Conservation (phyloP, 2,113 vertebrate genomes). For the Strix aluco region DNA sequence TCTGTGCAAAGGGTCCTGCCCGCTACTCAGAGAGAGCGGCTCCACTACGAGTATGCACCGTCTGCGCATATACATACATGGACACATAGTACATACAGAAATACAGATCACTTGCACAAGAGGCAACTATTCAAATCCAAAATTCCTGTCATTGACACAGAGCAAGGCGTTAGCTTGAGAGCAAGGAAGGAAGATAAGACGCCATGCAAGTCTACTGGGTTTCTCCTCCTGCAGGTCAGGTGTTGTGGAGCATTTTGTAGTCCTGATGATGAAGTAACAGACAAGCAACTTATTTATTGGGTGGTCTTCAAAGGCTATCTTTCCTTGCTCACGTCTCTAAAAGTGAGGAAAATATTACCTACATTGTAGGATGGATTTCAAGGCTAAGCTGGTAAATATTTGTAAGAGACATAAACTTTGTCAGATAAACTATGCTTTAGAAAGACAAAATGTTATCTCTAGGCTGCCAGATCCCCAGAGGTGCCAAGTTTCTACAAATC, state of each 20-base stretch:
- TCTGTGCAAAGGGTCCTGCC: neutral
- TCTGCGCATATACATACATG: rapidly evolving
- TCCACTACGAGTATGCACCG: rapidly evolving
- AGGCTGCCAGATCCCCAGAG: neutral
- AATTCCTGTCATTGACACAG: neutral
- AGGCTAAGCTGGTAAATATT: slow-evolving; percentile 1
- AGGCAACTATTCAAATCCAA: neutral
- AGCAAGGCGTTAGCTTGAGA: neutral
- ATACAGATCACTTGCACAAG: neutral
- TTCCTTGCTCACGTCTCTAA: neutral
- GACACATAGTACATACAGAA: neutral
- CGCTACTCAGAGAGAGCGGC: neutral
- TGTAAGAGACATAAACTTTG: neutral
- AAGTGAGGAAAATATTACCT: neutral
- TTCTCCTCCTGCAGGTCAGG: neutral
- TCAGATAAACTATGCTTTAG: neutral
- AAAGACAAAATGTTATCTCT: neutral
- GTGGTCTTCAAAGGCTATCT: neutral
- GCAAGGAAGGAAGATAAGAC: neutral
- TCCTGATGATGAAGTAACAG: neutral
- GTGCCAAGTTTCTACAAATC: neutral
- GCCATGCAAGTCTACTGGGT: neutral
- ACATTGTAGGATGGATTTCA: neutral
- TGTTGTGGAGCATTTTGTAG: neutral
- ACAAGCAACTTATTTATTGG: neutral